Base-by-base conservation (phyloP, 1,140 invertebrate species). In the Druon quercuslanigerum region DNA sequence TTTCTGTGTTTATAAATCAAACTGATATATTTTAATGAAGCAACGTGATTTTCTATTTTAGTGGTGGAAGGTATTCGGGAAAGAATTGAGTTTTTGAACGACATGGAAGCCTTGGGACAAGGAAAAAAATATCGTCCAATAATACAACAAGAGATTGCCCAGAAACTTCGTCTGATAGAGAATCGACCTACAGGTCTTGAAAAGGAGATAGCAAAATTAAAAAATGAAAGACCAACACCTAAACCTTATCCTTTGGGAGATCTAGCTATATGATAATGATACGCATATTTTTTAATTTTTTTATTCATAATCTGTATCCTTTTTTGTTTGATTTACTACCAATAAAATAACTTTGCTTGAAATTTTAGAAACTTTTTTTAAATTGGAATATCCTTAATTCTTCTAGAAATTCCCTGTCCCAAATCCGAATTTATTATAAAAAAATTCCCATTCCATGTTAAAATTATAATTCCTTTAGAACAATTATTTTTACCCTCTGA, bases 101-200 rank as follows among this genome's bases (percentile, higher is more conserved):
- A 92, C 20, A 92, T 92, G 91, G 90, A 92, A 52, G 76, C 74
- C 50, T 80, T 92, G 11, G 91, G 92, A 7, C 82, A 90, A 72
- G 91, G 84, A 13, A 92, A 92, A 71, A 91, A 91, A 54, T 92
- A 92, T 83, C 86, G 85, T 19, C 84, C 86, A 7, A 89, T 91
- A 76, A 92, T 92, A 79, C 85, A 92, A 11, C 90, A 91, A 74
- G 91, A 92, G 80, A 87, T 92, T 74, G 91, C 90, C 0, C 84
- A 90, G 74, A 92, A 92, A 84, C 84, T 92, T 75, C 82, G 88
- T 33, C 75, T 89, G 40, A 90, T 92, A 33, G 88, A 92, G 17
- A 77, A 82, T 33, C 87, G 75, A 50, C 86, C 84, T 0, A 56
- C 76, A 6, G 82, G 90, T 72, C 33, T 90, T 46, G 82, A 75